Conservation (phyloP, 1,140 invertebrate genomes). For the Lordiphosa collinella region DNA sequence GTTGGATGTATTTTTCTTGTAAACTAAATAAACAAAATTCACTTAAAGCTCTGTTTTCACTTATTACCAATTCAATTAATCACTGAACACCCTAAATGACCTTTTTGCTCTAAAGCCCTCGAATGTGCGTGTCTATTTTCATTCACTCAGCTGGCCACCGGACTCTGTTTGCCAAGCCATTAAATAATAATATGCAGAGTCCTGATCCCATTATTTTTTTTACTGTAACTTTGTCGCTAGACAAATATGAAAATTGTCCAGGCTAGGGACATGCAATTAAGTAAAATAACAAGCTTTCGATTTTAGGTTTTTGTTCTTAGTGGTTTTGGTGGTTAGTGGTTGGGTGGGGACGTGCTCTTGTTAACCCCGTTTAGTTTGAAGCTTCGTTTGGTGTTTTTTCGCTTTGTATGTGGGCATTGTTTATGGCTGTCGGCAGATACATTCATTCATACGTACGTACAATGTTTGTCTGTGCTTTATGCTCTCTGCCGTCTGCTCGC, state of each 20-base stretch:
- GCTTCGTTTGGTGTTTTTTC: slow-evolving; percentile 5
- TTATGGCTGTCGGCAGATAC: slow-evolving; percentile 1
- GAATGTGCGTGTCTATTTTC: too few species aligned
- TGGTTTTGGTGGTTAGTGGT: neutral
- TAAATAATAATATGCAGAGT: neutral
- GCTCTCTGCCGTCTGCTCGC: neutral
- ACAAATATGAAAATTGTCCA: slow-evolving; percentile 38
- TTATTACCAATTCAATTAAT: too few species aligned
- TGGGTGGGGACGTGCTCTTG: neutral
- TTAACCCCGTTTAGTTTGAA: slow-evolving; percentile 31
- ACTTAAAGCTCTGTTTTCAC: too few species aligned
- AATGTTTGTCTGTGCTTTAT: slow-evolving; percentile 18
- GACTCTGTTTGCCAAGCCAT: too few species aligned
- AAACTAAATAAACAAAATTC: too few species aligned
- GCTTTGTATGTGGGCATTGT: slow-evolving; percentile 20
- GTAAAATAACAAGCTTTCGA: slow-evolving; percentile 40
- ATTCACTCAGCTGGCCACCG: too few species aligned
- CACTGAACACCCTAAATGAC: too few species aligned
- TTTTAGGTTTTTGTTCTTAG: slow-evolving; percentile 13
- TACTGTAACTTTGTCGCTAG: slow-evolving; percentile 5
- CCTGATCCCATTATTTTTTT: slow-evolving; percentile 2
- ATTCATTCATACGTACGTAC: neutral
- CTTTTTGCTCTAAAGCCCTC: too few species aligned
- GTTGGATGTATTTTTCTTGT: too few species aligned
- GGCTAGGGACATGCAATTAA: slow-evolving; percentile 26